These are phyloP conservation scores for Linnaemya vulpina DNA, from an alignment of 2,888 invertebrate genomes.

Conservation along the genomic window DNA sequence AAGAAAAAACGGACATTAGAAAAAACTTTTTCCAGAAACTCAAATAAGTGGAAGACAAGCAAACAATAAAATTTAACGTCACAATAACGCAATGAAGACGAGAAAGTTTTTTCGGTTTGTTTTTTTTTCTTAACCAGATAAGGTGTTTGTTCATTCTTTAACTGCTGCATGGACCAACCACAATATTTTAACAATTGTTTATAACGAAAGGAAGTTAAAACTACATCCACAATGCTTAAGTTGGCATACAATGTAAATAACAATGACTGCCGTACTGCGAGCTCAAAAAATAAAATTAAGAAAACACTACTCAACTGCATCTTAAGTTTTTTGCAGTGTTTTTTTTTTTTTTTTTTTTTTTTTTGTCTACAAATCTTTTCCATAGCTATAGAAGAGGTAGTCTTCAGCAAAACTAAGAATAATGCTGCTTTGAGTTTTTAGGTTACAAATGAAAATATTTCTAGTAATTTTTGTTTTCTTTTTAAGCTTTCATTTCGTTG, in stretches of 20 bases:
- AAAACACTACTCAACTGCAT: constrained; percentile 40
- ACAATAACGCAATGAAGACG: constrained; percentile 55
- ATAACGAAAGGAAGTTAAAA: constrained; percentile 45
- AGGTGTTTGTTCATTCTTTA: constrained; percentile 55
- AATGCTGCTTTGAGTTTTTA: constrained; percentile 57
- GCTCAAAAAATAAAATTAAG: neutral
- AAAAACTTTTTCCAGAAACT: constrained; percentile 14
- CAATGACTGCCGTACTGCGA: constrained; percentile 12
- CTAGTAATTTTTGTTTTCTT: constrained; percentile 71
- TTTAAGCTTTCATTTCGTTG: constrained; percentile 19
- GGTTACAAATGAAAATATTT: constrained; percentile 64
- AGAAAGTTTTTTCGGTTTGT: constrained; percentile 35
- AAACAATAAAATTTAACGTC: constrained; percentile 51
- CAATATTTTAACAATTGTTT: constrained; percentile 56
- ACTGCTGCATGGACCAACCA: constrained; percentile 38
- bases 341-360: too few species aligned
- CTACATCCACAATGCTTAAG: constrained; percentile 12
- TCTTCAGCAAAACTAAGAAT: constrained; percentile 62
- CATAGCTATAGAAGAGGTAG: constrained; percentile 14
- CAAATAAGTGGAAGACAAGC: constrained; percentile 13
- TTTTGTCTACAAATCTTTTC: constrained; percentile 18
- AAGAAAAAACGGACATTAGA: constrained; percentile 9
- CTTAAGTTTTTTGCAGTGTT: constrained; percentile 17
- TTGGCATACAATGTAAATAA: constrained; percentile 48
- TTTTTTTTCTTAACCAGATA: constrained; percentile 27